Evolutionary conservation across 92 coral and sea anemone species (phyloP), one percentile per base, ranked within the genome.

Genomic region (Isaurus tuberculatus): DNA sequence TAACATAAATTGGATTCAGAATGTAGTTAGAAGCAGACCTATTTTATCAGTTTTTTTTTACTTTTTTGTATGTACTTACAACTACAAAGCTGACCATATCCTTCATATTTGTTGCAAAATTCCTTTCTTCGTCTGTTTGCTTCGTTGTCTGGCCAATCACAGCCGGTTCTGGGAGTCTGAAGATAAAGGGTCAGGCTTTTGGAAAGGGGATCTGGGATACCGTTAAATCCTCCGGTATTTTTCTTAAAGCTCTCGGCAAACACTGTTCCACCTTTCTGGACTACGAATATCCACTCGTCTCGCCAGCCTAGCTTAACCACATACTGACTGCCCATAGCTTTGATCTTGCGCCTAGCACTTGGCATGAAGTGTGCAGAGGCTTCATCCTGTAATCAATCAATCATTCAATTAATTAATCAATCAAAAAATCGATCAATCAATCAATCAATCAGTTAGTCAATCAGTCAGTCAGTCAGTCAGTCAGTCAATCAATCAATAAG

Each of bases 251-350:
- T 73, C 83, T 92, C 95, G 4, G 91, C 94, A 5, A 83, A 72
- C 13, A 79, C 88, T 4, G 88, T 65, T 7, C 86, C 85, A 26
- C 65, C 77, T 48, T 90, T 90, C 68, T 93, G 94, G 55, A 83
- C 85, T 20, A 93, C 94, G 44, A 93, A 89, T 0, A 90, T 94
- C 97, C 97, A 93, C 85, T 65, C 92, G 51, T 93, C 97, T 34
- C 97, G 72, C 92, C 91, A 93, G 34, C 72, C 85, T 15, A 93
- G 64, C 14, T 58, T 64, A 23, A 79, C 64, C 28, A 93, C 48
- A 81, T 86, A 93, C 58, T 75, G 65, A 44, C 97, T 93, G 20
- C 97, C 97, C 29, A 88, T 81, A 30, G 81, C 79, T 66, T 70
- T 85, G 75, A 92, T 92, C 55, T 71, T 11, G 64, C 31, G 77